Conservation (phyloP, 1,140 invertebrate species). For the Drosophila nasuta region DNA sequence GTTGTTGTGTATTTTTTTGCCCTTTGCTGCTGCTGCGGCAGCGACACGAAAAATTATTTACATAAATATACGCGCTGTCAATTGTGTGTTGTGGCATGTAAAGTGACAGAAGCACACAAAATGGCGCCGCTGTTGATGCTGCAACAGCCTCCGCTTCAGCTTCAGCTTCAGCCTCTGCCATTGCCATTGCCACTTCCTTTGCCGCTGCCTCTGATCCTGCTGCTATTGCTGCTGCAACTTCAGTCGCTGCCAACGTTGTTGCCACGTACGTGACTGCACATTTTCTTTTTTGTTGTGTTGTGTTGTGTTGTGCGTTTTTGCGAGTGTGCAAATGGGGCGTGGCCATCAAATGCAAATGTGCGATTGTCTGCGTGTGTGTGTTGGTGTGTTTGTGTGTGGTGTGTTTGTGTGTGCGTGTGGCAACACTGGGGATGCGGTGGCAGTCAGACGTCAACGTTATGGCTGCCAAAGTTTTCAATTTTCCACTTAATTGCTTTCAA, state of each 20-base stretch:
- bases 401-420: conserved; percentile 31
- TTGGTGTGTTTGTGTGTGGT: conserved; percentile 31
- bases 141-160: conserved; percentile 9
- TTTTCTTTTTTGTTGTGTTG: conserved; percentile 50
- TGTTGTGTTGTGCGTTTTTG: conserved; percentile 26
- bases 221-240: conserved; percentile 36
- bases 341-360: conserved; percentile 77
- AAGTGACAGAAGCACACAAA: conserved; percentile 81
- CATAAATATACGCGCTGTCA: conserved; percentile 82
- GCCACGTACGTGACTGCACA: conserved; percentile 73
- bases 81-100: conserved; percentile 82
- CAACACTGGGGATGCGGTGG: conserved; percentile 18
- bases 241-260: conserved; percentile 12
- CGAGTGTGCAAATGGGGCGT: conserved; percentile 58
- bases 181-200: background rate
- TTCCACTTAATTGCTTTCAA: conserved; percentile 84
- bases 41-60: conserved; percentile 82
- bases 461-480: conserved; percentile 84
- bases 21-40: conserved; percentile 47
- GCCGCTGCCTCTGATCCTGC: conserved; percentile 12
- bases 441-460: conserved; percentile 78
- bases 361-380: conserved; percentile 50
- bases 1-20: conserved; percentile 40
- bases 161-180: conserved; percentile 13
- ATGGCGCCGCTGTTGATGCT: conserved; percentile 57